Evolutionary conservation across 2,113 vertebrate genomes (phyloP).

Genomic region (Andinoacara biseriatus): DNA sequence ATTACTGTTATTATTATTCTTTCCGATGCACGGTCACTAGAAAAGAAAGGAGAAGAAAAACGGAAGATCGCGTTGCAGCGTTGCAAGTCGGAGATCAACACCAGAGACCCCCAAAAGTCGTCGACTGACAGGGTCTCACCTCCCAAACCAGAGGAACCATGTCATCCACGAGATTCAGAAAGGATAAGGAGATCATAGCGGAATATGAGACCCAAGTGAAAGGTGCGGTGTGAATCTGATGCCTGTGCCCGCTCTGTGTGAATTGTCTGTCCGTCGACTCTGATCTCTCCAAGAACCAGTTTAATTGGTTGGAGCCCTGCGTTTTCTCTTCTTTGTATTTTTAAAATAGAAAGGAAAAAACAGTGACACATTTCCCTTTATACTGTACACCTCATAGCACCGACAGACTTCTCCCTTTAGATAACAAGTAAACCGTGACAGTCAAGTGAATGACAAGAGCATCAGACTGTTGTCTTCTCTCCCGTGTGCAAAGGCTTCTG

Average conservation of each 20-base stretch:
- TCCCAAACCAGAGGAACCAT: slow-evolving; percentile 79
- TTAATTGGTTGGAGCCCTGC: not conserved
- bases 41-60: slow-evolving; percentile 11
- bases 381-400: not conserved
- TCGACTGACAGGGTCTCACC: slow-evolving; percentile 62
- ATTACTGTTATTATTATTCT: not conserved
- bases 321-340: not conserved
- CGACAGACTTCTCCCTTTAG: not conserved
- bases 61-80: slow-evolving; percentile 36
- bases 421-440: slow-evolving; percentile 55
- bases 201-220: slow-evolving; percentile 97
- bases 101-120: slow-evolving; percentile 39
- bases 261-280: slow-evolving; percentile 34
- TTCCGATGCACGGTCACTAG: slow-evolving; percentile 19
- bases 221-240: slow-evolving; percentile 80
- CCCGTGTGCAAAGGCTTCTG: not conserved
- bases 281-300: not conserved
- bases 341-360: not conserved
- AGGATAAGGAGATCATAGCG: slow-evolving; percentile 95
- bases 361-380: not conserved
- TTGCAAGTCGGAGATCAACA: slow-evolving; percentile 57
- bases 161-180: slow-evolving; percentile 93
- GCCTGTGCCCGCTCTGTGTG: slow-evolving; percentile 10
- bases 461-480: not conserved
- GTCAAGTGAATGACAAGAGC: slow-evolving; percentile 31